phyloP scores from a whole-genome alignment of 2,113 vertebrate genomes.

The Cynoglossus semilaevis region DNA sequence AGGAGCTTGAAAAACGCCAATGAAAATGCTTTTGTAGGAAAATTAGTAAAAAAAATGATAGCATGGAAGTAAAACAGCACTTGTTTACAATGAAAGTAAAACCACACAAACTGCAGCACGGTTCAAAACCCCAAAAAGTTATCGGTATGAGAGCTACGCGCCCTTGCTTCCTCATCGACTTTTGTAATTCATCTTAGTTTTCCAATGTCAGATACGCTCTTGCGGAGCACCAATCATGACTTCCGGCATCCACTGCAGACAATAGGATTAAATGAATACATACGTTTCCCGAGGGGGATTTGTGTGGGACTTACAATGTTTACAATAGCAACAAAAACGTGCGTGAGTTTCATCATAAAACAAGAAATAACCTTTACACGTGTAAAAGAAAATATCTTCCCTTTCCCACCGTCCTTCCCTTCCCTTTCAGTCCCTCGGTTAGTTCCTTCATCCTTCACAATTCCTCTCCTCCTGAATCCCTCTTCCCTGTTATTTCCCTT shows the following conservation, averaged over 20 bases:
- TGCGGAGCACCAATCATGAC: conserved; percentile 16
- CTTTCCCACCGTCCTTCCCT: conserved; percentile 4
- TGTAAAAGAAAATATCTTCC: conserved; percentile 7
- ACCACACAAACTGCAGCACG: too few species aligned
- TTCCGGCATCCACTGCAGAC: conserved; percentile 3
- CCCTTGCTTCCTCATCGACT: not conserved
- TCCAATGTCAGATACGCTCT: conserved; percentile 13
- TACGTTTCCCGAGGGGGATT: conserved; percentile 6
- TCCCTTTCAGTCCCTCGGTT: conserved; percentile 4
- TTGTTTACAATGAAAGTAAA: too few species aligned
- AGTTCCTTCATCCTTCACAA: conserved; percentile 23
- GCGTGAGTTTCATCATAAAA: conserved; percentile 17
- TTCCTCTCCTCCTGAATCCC: conserved; percentile 22
- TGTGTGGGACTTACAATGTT: conserved; percentile 5
- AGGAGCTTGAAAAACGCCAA: too few species aligned
- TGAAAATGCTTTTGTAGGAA: too few species aligned
- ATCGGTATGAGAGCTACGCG: not conserved
- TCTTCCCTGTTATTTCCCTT: conserved; percentile 27
- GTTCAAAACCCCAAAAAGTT: too few species aligned
- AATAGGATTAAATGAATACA: conserved; percentile 6
- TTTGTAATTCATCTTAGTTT: conserved; percentile 4
- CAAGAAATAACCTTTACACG: conserved; percentile 20
- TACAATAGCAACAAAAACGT: conserved; percentile 1
- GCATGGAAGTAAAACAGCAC: too few species aligned
- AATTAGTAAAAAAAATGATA: too few species aligned